These are phyloP conservation scores for Cheilosia impressa DNA, from an alignment of 2,888 invertebrate genomes.

Conservation along the genomic window DNA sequence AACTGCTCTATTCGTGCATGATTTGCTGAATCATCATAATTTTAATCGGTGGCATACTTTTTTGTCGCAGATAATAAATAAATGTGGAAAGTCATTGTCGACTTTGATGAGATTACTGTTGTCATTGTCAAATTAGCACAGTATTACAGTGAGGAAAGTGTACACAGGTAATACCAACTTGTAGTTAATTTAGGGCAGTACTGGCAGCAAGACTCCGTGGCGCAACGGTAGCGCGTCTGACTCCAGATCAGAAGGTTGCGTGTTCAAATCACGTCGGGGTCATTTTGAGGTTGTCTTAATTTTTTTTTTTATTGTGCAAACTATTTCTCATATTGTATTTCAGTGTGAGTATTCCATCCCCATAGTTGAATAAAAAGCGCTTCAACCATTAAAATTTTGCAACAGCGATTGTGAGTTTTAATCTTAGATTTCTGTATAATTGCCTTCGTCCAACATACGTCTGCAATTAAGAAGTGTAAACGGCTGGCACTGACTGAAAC, in stretches of 20 bases:
- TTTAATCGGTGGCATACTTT: not conserved
- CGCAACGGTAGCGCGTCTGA: constrained; percentile 83
- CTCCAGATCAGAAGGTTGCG: constrained; percentile 83
- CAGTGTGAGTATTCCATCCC: too few relatives aligned
- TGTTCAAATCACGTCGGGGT: constrained; percentile 82
- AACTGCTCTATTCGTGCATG: constrained; percentile 9
- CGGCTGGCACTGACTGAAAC: too few relatives aligned
- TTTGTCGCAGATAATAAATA: not conserved
- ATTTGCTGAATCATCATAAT: not conserved
- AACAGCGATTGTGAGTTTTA: too few relatives aligned
- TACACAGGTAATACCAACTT: constrained; percentile 5
- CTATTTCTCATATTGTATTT: not conserved
- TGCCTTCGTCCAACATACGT: too few relatives aligned
- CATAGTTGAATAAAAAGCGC: too few relatives aligned
- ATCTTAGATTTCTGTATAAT: too few relatives aligned
- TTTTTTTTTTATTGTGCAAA: constrained; percentile 9
- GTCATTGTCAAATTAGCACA: constrained; percentile 12
- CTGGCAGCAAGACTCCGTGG: constrained; percentile 79
- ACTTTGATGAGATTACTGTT: not conserved
- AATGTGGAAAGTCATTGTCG: not conserved
- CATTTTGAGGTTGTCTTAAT: constrained; percentile 63
- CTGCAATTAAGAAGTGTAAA: too few relatives aligned
- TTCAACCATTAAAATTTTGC: too few relatives aligned
- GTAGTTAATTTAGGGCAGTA: not conserved
- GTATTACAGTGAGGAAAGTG: constrained; percentile 27